phyloP scores from a whole-genome alignment of 1,140 invertebrate species.

The Nymphalis io region DNA sequence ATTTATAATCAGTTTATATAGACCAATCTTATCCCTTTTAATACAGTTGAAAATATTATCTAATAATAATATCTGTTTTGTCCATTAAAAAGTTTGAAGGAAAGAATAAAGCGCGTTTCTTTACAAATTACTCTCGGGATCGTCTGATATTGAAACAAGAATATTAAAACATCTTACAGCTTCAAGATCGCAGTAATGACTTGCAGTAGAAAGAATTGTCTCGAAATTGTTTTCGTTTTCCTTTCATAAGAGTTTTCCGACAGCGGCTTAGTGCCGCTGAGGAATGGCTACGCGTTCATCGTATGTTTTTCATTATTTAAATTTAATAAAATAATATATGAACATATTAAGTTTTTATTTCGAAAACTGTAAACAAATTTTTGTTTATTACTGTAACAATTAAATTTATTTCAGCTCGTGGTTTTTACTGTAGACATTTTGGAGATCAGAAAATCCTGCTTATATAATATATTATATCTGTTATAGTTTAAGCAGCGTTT shows the following conservation, averaged over 20 bases:
- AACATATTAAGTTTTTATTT: neutral
- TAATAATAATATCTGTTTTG: neutral
- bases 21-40: neutral
- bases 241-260: conserved; percentile 34
- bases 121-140: conserved; percentile 14
- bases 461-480: too few species aligned
- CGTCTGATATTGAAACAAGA: conserved; percentile 25
- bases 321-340: neutral
- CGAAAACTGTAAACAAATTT: too few species aligned
- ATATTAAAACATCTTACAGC: conserved; percentile 25
- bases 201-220: conserved; percentile 49
- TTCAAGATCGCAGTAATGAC: conserved; percentile 52
- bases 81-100: conserved; percentile 7
- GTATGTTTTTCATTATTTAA: neutral
- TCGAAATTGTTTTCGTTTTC: conserved; percentile 62
- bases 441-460: too few species aligned
- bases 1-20: neutral
- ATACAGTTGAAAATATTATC: neutral
- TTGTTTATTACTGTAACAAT: too few species aligned
- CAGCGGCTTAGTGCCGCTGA: conserved; percentile 10
- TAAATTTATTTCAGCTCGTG: too few species aligned
- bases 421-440: too few species aligned
- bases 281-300: neutral
- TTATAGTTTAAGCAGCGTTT: too few species aligned
- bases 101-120: conserved; percentile 6